Base-by-base conservation (phyloP, 2,888 invertebrate species). In the Leptopterna dolabrata region DNA sequence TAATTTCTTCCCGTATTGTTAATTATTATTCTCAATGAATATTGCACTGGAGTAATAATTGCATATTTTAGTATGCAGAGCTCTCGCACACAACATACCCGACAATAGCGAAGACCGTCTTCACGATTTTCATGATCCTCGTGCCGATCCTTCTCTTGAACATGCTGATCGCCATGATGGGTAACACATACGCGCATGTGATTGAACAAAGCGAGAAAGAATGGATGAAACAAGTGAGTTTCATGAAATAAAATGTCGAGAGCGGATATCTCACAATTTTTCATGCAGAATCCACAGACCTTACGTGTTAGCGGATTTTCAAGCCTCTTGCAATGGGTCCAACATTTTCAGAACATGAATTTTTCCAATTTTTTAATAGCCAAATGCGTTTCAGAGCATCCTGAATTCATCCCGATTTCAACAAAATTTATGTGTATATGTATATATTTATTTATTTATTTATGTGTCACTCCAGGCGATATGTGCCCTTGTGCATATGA, bases 161-260 rank as follows among this genome's bases (percentile, higher is more conserved):
- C 94, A 99, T 96, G 96, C 94, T 99, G 92, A 99, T 99, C 90
- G 99, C 99, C 89, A 99, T 99, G 99, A 99, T 99, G 99, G 99
- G 99, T 47, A 99, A 99, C 92, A 99, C 99, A 0, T 99, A 99
- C 92, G 97, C 98, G 0, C 97, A 97, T 90, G 98, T 99, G 88
- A 99, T 99, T 90, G 97, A 98, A 91, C 98, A 98, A 91, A 99
- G 99, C 47, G 99, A 99, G 92, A 99, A 99, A 92, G 99, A 99
- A 92, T 99, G 98, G 97, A 96, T 98, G 92, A 98, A 98, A 92
- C 98, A 98, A 94, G 96, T 95, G 91, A 87, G 88, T 88, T 41
- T 27, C 6, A 19, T 55, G 55, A 55, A 16, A 55, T 55, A 4
- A 3, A 3, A 36, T 36, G 4, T 36, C 36, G 9, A 55, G 55